Base-by-base conservation (phyloP, 2,797 vertebrate genomes). In the Pteropus rufus region DNA sequence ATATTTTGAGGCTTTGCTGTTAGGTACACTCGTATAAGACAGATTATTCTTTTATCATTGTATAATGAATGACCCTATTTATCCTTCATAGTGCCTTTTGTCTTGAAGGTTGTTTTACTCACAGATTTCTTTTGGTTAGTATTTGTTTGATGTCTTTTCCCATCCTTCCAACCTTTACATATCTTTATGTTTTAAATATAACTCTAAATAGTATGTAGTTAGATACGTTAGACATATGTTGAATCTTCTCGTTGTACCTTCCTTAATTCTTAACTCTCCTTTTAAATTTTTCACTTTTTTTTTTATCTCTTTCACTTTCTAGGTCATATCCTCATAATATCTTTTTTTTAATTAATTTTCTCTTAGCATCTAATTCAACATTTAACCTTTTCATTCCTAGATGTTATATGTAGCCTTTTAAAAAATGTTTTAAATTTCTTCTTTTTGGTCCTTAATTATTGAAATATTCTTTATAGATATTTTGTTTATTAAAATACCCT, bases 111-210 rank as follows among this genome's bases (percentile, higher is more conserved):
- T 79, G 72, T 86, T 85, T n/a, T 64, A 36, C 44, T 69, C 46
- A 29, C 52, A 65, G 7, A 29, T 93, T 69, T 87, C 56, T 84
- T 89, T 87, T 82, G 69, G 60, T 88, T 85, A 62, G 10, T 46
- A 56, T 80, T 44, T 86, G 34, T 56, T 73, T 44, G 16, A 44
- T 89, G 12, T 83, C 39, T 85, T 89, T 80, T 79, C n/a, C 26
- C 19, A 44, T 70, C 14, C 54, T 80, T 92, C 65, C 41, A 36
- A 0, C 8, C 75, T 94, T 76, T 62, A 7, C 92, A 1, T 69
- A 39, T 72, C n/a, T 29, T 91, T 86, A 70, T 89, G 46, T 92
- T 92, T 93, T 90, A 70, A 89, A 46, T 67, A n/a, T 88, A n/a
- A 69, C 34, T 58, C n/a, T 92, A 82, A 87, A 70, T 29, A 60